phyloP scores from a whole-genome alignment of 2,888 invertebrate genomes.

The Apamea anceps region DNA sequence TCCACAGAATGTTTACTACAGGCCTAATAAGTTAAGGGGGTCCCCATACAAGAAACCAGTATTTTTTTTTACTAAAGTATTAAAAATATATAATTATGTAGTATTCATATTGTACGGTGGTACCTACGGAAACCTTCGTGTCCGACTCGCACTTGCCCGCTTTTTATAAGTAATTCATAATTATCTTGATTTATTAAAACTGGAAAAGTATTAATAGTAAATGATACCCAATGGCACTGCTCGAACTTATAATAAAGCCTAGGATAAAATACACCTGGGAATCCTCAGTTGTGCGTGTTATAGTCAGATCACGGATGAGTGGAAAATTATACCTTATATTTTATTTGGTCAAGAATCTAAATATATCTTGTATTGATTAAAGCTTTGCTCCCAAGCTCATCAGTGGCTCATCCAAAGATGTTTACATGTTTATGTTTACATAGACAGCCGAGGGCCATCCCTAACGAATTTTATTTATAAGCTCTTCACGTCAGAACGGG shows the following conservation, averaged over 20 bases:
- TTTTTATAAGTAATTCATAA: background rate
- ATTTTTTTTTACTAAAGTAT: too few species aligned
- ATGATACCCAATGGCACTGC: background rate
- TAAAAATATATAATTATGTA: too few species aligned
- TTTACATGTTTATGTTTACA: conserved; percentile 63
- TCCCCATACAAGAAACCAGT: too few species aligned
- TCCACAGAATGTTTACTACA: too few species aligned
- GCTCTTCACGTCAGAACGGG: conserved; percentile 73
- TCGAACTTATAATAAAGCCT: background rate
- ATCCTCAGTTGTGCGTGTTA: background rate
- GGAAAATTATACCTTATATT: background rate
- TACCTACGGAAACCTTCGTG: too few species aligned
- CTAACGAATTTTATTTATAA: conserved; percentile 80
- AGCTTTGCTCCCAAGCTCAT: conserved; percentile 18
- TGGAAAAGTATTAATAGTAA: background rate
- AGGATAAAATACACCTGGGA: background rate
- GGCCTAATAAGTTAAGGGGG: too few species aligned
- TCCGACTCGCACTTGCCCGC: too few species aligned
- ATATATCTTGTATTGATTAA: conserved; percentile 17
- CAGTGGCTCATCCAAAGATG: conserved; percentile 48
- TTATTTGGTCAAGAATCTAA: background rate
- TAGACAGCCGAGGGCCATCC: conserved; percentile 64
- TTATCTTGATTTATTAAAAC: too few species aligned
- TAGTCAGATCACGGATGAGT: background rate
- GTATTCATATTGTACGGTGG: too few species aligned